These are phyloP conservation scores for Cephalopachus bancanus DNA, from an alignment of 2,797 vertebrate species.

Conservation along the genomic window DNA sequence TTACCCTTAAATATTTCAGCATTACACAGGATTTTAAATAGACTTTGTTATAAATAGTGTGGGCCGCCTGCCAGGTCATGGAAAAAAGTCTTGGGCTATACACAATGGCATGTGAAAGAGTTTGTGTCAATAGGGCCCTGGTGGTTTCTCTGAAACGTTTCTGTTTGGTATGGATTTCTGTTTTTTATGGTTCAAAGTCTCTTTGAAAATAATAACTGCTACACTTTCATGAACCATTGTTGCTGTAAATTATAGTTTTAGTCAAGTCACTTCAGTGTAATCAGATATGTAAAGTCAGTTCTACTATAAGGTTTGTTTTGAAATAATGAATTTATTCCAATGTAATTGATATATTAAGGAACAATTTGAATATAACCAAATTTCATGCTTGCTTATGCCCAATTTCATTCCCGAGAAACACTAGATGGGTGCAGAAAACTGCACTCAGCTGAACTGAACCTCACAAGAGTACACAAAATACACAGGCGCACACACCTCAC, in stretches of 20 bases:
- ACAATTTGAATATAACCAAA: background rate
- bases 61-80: slow-evolving; percentile 7
- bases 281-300: background rate
- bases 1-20: slow-evolving; percentile 41
- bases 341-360: background rate
- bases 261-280: background rate
- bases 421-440: background rate
- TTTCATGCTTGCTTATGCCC: background rate
- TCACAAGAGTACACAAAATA: accelerated
- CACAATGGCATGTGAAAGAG: background rate
- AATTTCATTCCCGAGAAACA: background rate
- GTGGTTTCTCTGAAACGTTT: background rate
- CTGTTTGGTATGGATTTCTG: slow-evolving; percentile 7
- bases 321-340: background rate
- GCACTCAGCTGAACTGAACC: background rate
- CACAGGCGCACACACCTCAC: accelerated
- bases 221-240: background rate
- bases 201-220: background rate
- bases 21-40: slow-evolving; percentile 57
- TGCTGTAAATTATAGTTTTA: background rate
- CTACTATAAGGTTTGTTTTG: background rate
- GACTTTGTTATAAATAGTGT: slow-evolving; percentile 49
- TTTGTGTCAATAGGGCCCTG: background rate
- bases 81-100: slow-evolving; percentile 28
- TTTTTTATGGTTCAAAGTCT: background rate